Evolutionary conservation across 2,888 invertebrate genomes (phyloP), one percentile per base, ranked within the genome.

Genomic region (Clanis bilineata): DNA sequence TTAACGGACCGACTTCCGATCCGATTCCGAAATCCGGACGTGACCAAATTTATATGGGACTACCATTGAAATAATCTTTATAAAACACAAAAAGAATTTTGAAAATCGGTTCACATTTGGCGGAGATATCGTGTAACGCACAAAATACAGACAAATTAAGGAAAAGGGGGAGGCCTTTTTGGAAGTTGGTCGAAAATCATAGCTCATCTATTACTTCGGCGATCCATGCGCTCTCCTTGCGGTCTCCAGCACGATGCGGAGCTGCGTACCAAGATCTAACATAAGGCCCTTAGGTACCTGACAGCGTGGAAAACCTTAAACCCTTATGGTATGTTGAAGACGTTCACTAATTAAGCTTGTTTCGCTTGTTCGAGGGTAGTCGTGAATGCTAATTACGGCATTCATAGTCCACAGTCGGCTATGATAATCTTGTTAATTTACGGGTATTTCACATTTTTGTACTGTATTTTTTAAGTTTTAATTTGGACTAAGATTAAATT

Each of bases 221-320:
- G 64, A 65, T 80, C 73, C 60, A 47, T 15, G 74, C 38, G 15
- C 44, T 23, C 63, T 70, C 61, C 74, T 79, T 79, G 80, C 70
- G 79, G 83, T 78, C 64, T 68, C 57, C 66, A 70, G 64, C 60
- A 62, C 63, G 51, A 60, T 64, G 61, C 64, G 69, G 68, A 62
- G 64, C 66, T 76, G 72, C 72, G 74, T 77, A 78, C 68, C 64
- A 68, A 69, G 45, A 21, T 25, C 76, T 75, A 79, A 82, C 79
- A 83, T 76, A 79, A 79, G 78, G 80, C 81, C 73, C 69, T 66
- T 62, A 63, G 74, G 74, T 69, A 74, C 64, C 74, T 76, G 71
- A 69, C 81, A 73, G 75, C 65, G 77, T 75, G 79, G 79, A 83
- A 86, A 84, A 77, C 83, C 81, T 71, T 80, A 77, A 79, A 70